Evolutionary conservation across 2,113 vertebrate genomes (phyloP).

Genomic region (Merops nubicus): DNA sequence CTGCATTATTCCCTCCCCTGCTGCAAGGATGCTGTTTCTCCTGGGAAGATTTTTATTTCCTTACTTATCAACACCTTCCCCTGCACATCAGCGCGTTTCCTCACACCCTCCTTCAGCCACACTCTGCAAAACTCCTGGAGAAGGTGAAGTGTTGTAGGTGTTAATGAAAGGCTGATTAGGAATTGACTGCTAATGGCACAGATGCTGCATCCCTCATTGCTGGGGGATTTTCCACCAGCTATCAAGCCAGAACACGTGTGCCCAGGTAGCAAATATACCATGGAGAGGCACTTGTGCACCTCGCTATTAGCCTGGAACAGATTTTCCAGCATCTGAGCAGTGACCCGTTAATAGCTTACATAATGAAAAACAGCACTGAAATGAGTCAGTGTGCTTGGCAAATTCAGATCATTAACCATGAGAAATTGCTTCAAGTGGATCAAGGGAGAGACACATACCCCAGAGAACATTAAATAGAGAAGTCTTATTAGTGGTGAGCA

Average conservation of each 20-base stretch:
- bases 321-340: conserved; percentile 46
- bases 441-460: conserved; percentile 5
- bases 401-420: conserved; percentile 51
- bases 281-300: conserved; percentile 57
- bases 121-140: conserved; percentile 2
- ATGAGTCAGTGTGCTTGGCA: conserved; percentile 60
- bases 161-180: conserved; percentile 55
- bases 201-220: not conserved
- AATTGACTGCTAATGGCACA: conserved; percentile 30
- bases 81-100: not conserved
- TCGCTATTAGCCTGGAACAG: conserved; percentile 56
- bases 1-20: conserved; percentile 1
- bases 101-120: conserved; percentile 13
- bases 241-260: conserved; percentile 34
- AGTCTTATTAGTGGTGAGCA: conserved; percentile 20
- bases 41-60: conserved; percentile 32
- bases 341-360: conserved; percentile 58
- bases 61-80: conserved; percentile 48
- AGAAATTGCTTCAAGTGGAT: not conserved
- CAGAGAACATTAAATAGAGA: conserved; percentile 40
- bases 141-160: conserved; percentile 12
- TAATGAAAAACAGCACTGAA: conserved; percentile 61
- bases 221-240: conserved; percentile 20
- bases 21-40: not conserved
- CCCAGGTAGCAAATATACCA: conserved; percentile 9